Percentiles rank a stretch among this genome's conserved stretches.
These are phyloP conservation scores for Apocheima hispidaria DNA, from an alignment of 2,888 invertebrate species.

Conservation along the genomic window DNA sequence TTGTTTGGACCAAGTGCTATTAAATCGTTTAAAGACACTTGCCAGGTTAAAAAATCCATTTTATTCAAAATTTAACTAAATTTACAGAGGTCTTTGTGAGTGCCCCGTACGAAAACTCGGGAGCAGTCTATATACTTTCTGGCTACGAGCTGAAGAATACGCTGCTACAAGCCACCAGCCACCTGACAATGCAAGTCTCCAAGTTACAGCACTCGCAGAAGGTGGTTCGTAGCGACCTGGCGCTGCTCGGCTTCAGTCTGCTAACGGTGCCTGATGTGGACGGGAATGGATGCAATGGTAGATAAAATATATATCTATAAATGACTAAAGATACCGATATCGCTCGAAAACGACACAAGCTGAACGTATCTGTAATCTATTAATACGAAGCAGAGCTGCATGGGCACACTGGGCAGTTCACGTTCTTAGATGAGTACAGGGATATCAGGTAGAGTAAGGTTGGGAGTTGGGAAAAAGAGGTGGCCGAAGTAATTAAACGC, in stretches of 20 bases:
- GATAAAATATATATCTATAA: constrained; percentile 1
- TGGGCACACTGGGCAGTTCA: too few relatives aligned
- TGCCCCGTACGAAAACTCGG: constrained; percentile 66
- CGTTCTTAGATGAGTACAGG: too few relatives aligned
- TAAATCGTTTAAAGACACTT: too few relatives aligned
- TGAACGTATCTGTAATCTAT: too few relatives aligned
- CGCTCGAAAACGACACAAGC: too few relatives aligned
- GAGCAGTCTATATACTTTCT: constrained; percentile 63
- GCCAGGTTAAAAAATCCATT: too few relatives aligned
- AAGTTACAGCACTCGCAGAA: constrained; percentile 56
- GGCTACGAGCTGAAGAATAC: constrained; percentile 57
- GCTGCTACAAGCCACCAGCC: constrained; percentile 24
- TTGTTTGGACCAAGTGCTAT: too few relatives aligned
- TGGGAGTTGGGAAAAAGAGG: too few relatives aligned
- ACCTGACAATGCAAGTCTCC: constrained; percentile 43
- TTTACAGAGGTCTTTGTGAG: constrained; percentile 70
- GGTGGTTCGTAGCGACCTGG: constrained; percentile 46
- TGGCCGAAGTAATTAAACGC: too few relatives aligned
- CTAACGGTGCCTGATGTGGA: constrained; percentile 61
- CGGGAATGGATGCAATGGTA: constrained; percentile 64
- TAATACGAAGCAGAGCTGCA: too few relatives aligned
- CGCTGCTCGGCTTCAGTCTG: constrained; percentile 64
- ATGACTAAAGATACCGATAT: not conserved
- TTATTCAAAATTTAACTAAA: not conserved
- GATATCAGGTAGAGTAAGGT: too few relatives aligned